Evolutionary conservation across 2,113 vertebrate species (phyloP).

Genomic region (Passer domesticus): DNA sequence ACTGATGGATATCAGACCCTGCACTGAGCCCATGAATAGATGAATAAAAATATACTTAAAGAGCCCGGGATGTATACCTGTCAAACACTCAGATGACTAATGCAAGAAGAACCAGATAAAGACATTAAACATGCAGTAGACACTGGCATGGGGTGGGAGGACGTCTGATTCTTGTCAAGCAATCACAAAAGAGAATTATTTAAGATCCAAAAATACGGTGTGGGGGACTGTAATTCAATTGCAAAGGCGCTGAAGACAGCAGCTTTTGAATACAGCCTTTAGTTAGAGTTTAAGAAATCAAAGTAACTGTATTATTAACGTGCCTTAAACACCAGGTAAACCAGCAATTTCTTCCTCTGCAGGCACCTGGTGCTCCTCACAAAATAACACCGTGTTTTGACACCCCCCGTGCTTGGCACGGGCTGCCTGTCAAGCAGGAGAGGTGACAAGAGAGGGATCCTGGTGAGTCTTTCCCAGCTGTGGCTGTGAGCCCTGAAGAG

Average conservation of each 20-base stretch:
- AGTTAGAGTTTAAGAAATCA: slow-evolving; percentile 41
- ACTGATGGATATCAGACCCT: neutral
- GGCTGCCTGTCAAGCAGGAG: slow-evolving; percentile 14
- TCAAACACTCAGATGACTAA: neutral
- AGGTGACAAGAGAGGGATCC: neutral
- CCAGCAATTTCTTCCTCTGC: slow-evolving; percentile 13
- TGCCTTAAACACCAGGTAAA: slow-evolving; percentile 43
- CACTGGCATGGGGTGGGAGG: neutral
- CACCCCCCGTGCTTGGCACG: neutral
- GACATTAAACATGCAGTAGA: neutral
- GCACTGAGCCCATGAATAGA: neutral
- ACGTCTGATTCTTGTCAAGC: neutral
- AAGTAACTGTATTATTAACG: slow-evolving; percentile 35
- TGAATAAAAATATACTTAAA: neutral
- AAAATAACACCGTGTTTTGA: slow-evolving; percentile 17
- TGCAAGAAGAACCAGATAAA: neutral
- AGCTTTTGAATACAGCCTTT: neutral
- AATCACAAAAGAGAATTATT: slow-evolving; percentile 23
- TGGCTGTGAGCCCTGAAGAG: neutral
- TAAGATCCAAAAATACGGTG: neutral
- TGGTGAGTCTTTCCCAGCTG: neutral
- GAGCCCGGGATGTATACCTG: neutral
- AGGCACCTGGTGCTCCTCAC: slow-evolving; percentile 22
- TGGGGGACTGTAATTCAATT: neutral
- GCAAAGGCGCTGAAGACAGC: neutral